A percentile compares a stretch with the other conserved stretches of the same genome.
Conservation (phyloP, 2,113 vertebrate genomes). For the Cebus imitator region DNA sequence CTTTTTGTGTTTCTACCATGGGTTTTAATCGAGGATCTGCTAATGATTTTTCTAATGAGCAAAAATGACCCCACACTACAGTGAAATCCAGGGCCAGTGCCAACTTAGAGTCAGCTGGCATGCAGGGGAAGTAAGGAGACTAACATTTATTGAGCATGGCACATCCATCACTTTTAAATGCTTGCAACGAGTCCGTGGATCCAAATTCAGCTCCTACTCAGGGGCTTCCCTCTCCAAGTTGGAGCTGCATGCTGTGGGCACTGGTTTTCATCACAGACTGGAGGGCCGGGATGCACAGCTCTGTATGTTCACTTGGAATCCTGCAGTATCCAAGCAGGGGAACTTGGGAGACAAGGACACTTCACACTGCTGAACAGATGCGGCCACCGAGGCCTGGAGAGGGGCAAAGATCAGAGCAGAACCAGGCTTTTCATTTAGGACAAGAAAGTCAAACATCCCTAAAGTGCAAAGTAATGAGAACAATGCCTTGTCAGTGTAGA, state of each 20-base stretch:
- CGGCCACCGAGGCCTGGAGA: not conserved
- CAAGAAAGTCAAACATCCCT: not conserved
- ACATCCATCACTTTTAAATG: not conserved
- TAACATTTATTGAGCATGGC: not conserved
- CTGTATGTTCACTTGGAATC: not conserved
- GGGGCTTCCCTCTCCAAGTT: not conserved
- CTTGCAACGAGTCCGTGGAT: not conserved
- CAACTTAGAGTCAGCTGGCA: not conserved
- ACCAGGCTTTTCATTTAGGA: not conserved
- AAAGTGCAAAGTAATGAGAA: not conserved
- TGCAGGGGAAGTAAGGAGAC: not conserved
- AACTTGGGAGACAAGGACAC: not conserved
- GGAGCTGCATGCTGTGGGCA: not conserved
- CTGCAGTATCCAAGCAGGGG: not conserved
- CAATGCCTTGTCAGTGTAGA: not conserved
- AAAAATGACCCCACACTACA: constrained; percentile 45
- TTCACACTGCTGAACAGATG: not conserved
- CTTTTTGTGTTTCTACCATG: constrained; percentile 39
- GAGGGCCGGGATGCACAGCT: not conserved
- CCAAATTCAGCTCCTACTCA: not conserved
- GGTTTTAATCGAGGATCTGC: constrained; percentile 50
- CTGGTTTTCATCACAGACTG: not conserved
- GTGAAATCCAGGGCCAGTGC: constrained; percentile 16
- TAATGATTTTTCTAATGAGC: constrained; percentile 67
- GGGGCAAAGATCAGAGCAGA: not conserved